A percentile compares a stretch with the other conserved stretches of the same genome.
Evolutionary conservation across 2,888 invertebrate species (phyloP).

Genomic region (Meloe dianella): DNA sequence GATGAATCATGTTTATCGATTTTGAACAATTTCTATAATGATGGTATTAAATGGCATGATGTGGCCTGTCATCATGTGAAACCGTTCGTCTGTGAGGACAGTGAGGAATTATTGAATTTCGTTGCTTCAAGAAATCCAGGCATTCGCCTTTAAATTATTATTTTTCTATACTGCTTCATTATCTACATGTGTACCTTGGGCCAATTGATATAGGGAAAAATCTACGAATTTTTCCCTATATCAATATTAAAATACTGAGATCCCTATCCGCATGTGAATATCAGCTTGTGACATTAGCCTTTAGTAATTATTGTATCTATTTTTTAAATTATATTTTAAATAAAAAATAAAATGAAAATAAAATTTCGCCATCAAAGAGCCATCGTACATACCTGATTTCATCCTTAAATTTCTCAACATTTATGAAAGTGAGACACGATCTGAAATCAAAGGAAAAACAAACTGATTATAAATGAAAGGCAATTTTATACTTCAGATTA

Average conservation of each 20-base stretch:
- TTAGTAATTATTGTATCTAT: conserved; percentile 44
- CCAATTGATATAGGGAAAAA: conserved; percentile 3
- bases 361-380: too few species aligned
- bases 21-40: conserved; percentile 89
- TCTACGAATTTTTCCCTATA: conserved; percentile 9
- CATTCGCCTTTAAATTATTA: conserved; percentile 71
- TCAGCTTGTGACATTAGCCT: conserved; percentile 38
- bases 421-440: too few species aligned
- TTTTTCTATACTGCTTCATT: conserved; percentile 19
- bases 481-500: too few species aligned
- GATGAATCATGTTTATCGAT: conserved; percentile 89
- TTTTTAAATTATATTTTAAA: conserved; percentile 54
- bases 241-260: conserved; percentile 2
- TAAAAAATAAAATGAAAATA: conserved; percentile 34
- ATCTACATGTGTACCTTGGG: conserved; percentile 17
- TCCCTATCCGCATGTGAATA: conserved; percentile 45
- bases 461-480: too few species aligned
- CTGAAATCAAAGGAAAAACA: too few species aligned
- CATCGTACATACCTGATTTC: too few species aligned
- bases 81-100: conserved; percentile 88
- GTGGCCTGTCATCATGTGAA: conserved; percentile 91
- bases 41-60: conserved; percentile 90
- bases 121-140: conserved; percentile 88
- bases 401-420: too few species aligned
- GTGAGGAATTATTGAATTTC: conserved; percentile 86